Percentiles rank a stretch among this genome's conserved stretches.
These are phyloP conservation scores for Himalopsyche tibetana DNA, from an alignment of 2,888 invertebrate genomes.

Conservation along the genomic window DNA sequence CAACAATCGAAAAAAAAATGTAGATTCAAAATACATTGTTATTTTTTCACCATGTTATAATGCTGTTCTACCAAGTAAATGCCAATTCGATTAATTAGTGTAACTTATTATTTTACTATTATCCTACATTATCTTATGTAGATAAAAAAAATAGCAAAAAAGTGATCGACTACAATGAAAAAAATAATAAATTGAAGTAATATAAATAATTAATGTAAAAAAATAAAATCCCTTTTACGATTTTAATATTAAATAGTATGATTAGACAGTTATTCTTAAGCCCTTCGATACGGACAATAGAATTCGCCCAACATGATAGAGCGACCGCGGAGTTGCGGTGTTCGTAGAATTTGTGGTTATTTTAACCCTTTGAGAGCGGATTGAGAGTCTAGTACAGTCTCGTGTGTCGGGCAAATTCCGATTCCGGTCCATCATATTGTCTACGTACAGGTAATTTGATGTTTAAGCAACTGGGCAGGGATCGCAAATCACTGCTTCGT, in stretches of 20 bases:
- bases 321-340: constrained; percentile 45
- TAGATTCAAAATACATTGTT: too few species aligned
- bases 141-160: too few species aligned
- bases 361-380: constrained; percentile 58
- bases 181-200: too few species aligned
- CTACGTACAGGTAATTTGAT: neutral
- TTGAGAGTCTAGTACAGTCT: constrained; percentile 47
- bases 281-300: neutral
- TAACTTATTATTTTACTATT: too few species aligned
- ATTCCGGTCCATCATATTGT: constrained; percentile 34
- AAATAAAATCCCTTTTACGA: neutral
- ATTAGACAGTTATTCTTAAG: neutral
- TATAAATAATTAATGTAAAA: neutral
- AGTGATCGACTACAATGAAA: too few species aligned
- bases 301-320: neutral
- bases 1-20: too few species aligned
- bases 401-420: constrained; percentile 49
- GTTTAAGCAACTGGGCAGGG: neutral
- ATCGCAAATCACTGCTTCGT: neutral
- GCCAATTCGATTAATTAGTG: too few species aligned
- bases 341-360: constrained; percentile 59
- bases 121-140: too few species aligned
- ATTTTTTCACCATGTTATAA: too few species aligned
- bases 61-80: too few species aligned
- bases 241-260: neutral